These are phyloP conservation scores for Drosophila gunungcola DNA, from an alignment of 1,140 invertebrate species.

Conservation along the genomic window DNA sequence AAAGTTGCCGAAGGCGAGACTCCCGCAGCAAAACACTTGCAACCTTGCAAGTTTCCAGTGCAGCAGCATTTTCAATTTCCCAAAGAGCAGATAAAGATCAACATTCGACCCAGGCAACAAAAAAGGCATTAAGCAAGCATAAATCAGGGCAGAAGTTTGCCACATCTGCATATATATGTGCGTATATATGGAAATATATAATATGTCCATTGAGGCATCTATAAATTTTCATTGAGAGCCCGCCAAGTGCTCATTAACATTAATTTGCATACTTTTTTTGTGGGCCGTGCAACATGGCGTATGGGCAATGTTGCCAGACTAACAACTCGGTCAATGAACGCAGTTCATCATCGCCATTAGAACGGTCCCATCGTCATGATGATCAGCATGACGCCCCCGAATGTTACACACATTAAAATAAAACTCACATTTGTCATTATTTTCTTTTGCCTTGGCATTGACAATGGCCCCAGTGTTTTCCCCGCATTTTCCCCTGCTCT, in stretches of 20 bases:
- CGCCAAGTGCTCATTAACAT: conserved; percentile 44
- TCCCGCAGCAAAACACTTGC: conserved; percentile 6
- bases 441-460: conserved; percentile 40
- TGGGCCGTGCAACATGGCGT: conserved; percentile 58
- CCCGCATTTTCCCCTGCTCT: neutral
- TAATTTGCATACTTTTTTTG: conserved; percentile 59
- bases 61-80: conserved; percentile 29
- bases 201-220: conserved; percentile 18
- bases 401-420: conserved; percentile 77
- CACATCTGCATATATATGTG: neutral
- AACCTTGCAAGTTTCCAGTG: conserved; percentile 30
- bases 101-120: conserved; percentile 17
- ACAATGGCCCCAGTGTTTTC: conserved; percentile 27
- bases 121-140: conserved; percentile 31
- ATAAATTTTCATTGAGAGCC: conserved; percentile 51
- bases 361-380: conserved; percentile 23
- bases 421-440: conserved; percentile 75
- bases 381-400: conserved; percentile 49
- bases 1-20: conserved; percentile 29
- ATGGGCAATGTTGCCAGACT: conserved; percentile 45
- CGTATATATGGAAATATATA: conserved; percentile 1
- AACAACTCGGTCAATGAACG: conserved; percentile 36
- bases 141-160: conserved; percentile 30
- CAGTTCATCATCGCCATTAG: conserved; percentile 16
- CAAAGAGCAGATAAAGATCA: conserved; percentile 33